Conservation (phyloP, 2,888 invertebrate species). For the Homarus gammarus region DNA sequence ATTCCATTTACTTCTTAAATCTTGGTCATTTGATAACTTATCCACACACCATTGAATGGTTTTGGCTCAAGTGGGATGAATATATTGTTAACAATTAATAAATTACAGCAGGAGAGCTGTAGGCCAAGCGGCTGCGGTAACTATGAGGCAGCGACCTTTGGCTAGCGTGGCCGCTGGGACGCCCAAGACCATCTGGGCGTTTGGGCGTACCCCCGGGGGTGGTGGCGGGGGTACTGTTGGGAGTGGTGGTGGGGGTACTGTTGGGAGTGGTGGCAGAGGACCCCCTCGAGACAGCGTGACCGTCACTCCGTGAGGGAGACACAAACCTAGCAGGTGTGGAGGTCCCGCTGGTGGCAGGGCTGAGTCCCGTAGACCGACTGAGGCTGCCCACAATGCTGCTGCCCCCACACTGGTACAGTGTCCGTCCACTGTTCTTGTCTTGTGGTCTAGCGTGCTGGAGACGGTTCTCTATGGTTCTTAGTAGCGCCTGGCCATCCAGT, state of each 20-base stretch:
- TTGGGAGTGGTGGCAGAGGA: slow-evolving; percentile 36
- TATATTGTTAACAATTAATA: no score
- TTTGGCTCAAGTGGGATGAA: slow-evolving; percentile 73
- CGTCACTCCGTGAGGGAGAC: slow-evolving; percentile 62
- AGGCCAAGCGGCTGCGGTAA: slow-evolving; percentile 74
- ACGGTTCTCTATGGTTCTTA: slow-evolving; percentile 72
- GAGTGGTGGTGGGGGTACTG: slow-evolving; percentile 40
- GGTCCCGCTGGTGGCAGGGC: slow-evolving; percentile 40
- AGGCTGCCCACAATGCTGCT: slow-evolving; percentile 71
- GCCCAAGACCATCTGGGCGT: slow-evolving; percentile 68
- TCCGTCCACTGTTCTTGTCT: slow-evolving; percentile 52
- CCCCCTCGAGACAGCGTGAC: not conserved
- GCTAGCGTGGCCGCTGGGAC: slow-evolving; percentile 54
- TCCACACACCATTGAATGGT: slow-evolving; percentile 52
- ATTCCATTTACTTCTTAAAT: slow-evolving; percentile 60
- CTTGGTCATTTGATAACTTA: slow-evolving; percentile 63
- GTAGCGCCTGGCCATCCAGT: slow-evolving; percentile 69
- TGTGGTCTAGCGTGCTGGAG: slow-evolving; percentile 69
- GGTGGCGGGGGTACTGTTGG: no score
- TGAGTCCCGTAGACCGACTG: slow-evolving; percentile 44
- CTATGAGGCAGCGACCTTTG: slow-evolving; percentile 68
- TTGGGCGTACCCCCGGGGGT: slow-evolving; percentile 29
- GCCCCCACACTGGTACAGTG: slow-evolving; percentile 71
- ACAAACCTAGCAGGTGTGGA: slow-evolving; percentile 69
- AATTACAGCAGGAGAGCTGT: slow-evolving; percentile 73